These are phyloP conservation scores for Muntiacus reevesi DNA, from an alignment of 2,113 vertebrate species.

Conservation along the genomic window DNA sequence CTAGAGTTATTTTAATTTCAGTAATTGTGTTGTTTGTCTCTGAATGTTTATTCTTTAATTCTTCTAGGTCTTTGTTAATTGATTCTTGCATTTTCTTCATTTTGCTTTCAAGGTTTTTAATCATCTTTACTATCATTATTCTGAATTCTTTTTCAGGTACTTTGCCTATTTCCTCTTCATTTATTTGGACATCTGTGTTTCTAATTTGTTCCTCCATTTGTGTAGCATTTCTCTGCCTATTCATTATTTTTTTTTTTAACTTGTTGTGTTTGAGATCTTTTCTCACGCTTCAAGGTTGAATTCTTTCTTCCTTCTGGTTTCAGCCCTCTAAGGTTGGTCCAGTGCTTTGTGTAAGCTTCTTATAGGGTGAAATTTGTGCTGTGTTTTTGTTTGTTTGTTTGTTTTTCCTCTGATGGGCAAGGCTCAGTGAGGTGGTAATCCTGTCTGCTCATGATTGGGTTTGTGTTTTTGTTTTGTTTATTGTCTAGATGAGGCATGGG, in stretches of 20 bases:
- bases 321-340: not conserved
- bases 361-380: not conserved
- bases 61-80: not conserved
- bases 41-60: not conserved
- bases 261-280: not conserved
- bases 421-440: not conserved
- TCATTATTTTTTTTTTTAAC: not conserved
- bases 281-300: not conserved
- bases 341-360: not conserved
- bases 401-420: not conserved
- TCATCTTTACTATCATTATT: not conserved
- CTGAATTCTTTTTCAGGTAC: not conserved
- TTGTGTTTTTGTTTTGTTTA: not conserved
- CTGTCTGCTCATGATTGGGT: not conserved
- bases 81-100: not conserved
- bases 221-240: not conserved
- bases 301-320: not conserved
- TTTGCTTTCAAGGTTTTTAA: not conserved
- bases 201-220: not conserved
- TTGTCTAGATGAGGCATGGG: not conserved
- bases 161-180: not conserved
- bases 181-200: not conserved
- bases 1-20: not conserved
- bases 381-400: not conserved
- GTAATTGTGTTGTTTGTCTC: not conserved